Conservation (phyloP, 2,113 vertebrate species). For the Triplophysa dalaica region DNA sequence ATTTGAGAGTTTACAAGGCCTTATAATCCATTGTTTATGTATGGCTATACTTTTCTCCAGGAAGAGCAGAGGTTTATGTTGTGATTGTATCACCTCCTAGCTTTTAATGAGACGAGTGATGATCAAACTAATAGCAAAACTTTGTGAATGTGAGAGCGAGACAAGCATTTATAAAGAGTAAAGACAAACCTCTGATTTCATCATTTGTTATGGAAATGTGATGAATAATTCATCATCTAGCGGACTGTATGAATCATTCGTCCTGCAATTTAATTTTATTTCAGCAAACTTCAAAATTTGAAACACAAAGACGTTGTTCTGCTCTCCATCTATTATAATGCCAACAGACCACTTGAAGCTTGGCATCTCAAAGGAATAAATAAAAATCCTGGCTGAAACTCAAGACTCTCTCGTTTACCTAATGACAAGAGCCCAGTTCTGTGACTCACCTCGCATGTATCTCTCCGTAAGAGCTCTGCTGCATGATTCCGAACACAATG, state of each 20-base stretch:
- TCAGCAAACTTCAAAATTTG: constrained; percentile 49
- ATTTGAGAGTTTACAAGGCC: no score
- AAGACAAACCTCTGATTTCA: constrained; percentile 43
- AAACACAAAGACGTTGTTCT: constrained; percentile 49
- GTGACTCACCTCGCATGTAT: constrained; percentile 21
- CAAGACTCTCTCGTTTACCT: constrained; percentile 64
- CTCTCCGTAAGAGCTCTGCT: not conserved
- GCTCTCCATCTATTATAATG: constrained; percentile 49
- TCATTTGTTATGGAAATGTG: constrained; percentile 49
- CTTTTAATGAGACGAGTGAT: constrained; percentile 29
- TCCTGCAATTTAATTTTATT: constrained; percentile 56
- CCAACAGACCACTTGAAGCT: constrained; percentile 69
- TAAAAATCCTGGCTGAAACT: constrained; percentile 58
- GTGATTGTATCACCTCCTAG: constrained; percentile 22
- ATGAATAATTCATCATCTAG: constrained; percentile 59
- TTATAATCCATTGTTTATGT: not conserved
- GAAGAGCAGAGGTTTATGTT: not conserved
- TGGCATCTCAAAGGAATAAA: constrained; percentile 63
- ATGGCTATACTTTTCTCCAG: not conserved
- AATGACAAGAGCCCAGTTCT: constrained; percentile 62
- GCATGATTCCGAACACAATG: constrained; percentile 19
- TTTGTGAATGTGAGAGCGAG: constrained; percentile 42
- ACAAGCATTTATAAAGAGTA: constrained; percentile 36
- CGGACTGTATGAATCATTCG: constrained; percentile 51
- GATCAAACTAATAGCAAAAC: constrained; percentile 4